Evolutionary conservation across 1,140 invertebrate species (phyloP).

Genomic region (Drosophila nigrodunni): DNA sequence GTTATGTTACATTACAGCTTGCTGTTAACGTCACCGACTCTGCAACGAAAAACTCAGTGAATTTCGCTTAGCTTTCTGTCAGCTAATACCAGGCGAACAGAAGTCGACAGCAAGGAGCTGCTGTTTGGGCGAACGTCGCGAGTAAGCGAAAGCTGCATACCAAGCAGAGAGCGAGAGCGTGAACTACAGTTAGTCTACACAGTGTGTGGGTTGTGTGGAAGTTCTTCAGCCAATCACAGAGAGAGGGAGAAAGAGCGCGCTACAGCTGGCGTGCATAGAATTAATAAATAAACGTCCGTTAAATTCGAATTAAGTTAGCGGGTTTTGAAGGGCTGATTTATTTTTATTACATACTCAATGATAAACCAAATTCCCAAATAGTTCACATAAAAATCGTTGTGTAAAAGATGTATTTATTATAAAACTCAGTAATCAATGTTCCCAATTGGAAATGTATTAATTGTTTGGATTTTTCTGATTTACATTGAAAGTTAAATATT

Average conservation of each 20-base stretch:
- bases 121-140: not conserved
- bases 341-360: too few relatives aligned
- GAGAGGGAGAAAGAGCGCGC: too few relatives aligned
- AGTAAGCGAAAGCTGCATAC: not conserved
- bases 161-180: not conserved
- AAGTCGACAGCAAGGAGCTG: not conserved
- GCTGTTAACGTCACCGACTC: not conserved
- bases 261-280: too few relatives aligned
- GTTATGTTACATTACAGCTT: not conserved
- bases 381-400: not conserved
- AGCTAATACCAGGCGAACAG: not conserved
- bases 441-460: conserved; percentile 5
- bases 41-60: not conserved
- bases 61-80: not conserved
- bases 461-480: not conserved
- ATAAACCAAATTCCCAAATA: not conserved
- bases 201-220: not conserved
- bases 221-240: too few relatives aligned
- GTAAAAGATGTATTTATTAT: conserved; percentile 39
- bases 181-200: not conserved
- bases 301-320: too few relatives aligned
- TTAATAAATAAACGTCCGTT: too few relatives aligned
- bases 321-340: too few relatives aligned
- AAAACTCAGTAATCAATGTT: conserved; percentile 30
- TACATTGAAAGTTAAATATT: not conserved